These are phyloP conservation scores for Mactra quadrangularis DNA, from an alignment of 1,140 invertebrate species.

Conservation along the genomic window DNA sequence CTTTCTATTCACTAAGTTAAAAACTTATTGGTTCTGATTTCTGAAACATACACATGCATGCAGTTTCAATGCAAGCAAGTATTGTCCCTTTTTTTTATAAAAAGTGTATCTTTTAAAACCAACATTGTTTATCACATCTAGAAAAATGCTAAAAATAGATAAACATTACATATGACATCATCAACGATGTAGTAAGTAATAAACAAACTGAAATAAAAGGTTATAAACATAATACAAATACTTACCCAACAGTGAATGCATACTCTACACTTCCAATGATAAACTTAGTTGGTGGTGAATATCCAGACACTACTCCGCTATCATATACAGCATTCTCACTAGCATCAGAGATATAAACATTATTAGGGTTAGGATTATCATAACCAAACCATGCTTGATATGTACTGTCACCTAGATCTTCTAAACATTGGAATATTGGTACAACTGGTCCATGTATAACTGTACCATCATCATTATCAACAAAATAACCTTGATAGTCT, in stretches of 20 bases:
- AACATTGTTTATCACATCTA: too few relatives aligned
- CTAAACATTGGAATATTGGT: constrained; percentile 68
- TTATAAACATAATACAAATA: not conserved
- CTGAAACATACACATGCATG: too few relatives aligned
- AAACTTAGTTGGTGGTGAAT: constrained; percentile 68
- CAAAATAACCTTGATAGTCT: constrained; percentile 70
- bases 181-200: too few relatives aligned
- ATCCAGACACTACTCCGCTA: not conserved
- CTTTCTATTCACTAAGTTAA: too few relatives aligned
- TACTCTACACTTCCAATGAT: constrained; percentile 63
- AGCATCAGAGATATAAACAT: constrained; percentile 70
- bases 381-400: constrained; percentile 76
- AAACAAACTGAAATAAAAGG: not conserved
- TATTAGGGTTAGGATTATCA: constrained; percentile 71
- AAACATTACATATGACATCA: too few relatives aligned
- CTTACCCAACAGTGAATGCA: constrained; percentile 68
- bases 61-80: too few relatives aligned
- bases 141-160: too few relatives aligned
- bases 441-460: constrained; percentile 51
- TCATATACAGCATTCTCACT: constrained; percentile 67
- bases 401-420: constrained; percentile 24
- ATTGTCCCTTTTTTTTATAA: too few relatives aligned
- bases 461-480: constrained; percentile 65
- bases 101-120: too few relatives aligned
- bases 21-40: too few relatives aligned